Percentiles rank a stretch among this genome's conserved stretches.
Evolutionary conservation across 2,113 vertebrate species (phyloP).

Genomic region (Hemichromis elongatus): DNA sequence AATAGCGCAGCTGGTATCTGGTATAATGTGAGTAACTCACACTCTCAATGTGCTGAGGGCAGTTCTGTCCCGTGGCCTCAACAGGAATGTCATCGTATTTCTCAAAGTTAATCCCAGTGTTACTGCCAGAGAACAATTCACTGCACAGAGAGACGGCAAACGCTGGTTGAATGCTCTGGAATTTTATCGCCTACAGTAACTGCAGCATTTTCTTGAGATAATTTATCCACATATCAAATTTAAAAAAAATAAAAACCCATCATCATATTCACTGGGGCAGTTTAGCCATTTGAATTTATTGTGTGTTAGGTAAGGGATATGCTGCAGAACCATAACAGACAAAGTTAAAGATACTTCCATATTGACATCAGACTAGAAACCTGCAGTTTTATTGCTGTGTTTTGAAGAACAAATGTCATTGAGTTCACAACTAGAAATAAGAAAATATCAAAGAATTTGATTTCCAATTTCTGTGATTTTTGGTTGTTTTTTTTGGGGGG

Average conservation of each 20-base stretch:
- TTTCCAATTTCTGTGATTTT: neutral
- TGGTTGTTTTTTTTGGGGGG: no score
- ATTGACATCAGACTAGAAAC: neutral
- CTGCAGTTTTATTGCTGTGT: neutral
- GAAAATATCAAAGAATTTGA: neutral
- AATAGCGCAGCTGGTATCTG: neutral
- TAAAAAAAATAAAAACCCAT: neutral
- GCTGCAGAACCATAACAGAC: neutral
- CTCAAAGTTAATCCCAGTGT: slow-evolving; percentile 98
- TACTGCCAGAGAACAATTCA: slow-evolving; percentile 91
- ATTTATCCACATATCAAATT: neutral
- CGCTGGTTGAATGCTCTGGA: neutral
- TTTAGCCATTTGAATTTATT: rapidly evolving
- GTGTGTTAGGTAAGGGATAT: neutral
- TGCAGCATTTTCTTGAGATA: neutral
- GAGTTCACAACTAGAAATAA: neutral
- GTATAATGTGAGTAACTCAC: slow-evolving; percentile 69
- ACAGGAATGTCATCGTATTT: slow-evolving; percentile 99
- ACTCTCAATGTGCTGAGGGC: slow-evolving; percentile 92
- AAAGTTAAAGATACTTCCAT: neutral
- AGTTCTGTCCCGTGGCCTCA: slow-evolving; percentile 92
- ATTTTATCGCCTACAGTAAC: neutral
- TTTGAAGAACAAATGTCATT: neutral
- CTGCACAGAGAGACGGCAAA: slow-evolving; percentile 47
- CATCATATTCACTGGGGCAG: neutral